A percentile compares a stretch with the other conserved stretches of the same genome.
phyloP scores from a whole-genome alignment of 92 coral and sea anemone species.

The Hydrozoanthus gracilis region DNA sequence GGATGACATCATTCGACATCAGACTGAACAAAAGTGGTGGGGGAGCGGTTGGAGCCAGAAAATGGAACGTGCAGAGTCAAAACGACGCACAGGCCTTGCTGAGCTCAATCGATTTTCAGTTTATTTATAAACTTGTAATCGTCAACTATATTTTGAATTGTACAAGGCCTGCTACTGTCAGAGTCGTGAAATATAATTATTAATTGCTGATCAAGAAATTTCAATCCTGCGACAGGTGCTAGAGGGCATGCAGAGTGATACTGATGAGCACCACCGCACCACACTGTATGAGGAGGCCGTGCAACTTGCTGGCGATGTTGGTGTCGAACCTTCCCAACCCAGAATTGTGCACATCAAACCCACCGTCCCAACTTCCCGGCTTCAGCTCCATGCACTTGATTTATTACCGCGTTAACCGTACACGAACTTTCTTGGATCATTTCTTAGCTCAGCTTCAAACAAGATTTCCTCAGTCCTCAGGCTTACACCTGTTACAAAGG shows the following conservation, averaged over 20 bases:
- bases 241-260: conserved; percentile 33
- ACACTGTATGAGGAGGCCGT: conserved; percentile 57
- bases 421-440: conserved; percentile 58
- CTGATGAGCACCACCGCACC: conserved; percentile 48
- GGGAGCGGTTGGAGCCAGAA: conserved; percentile 26
- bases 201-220: conserved; percentile 52
- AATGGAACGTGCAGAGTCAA: conserved; percentile 17
- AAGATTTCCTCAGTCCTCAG: conserved; percentile 4
- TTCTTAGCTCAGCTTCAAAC: conserved; percentile 58
- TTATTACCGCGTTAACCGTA: conserved; percentile 56
- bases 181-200: conserved; percentile 54
- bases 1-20: conserved; percentile 10
- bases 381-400: conserved; percentile 1
- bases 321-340: conserved; percentile 42
- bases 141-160: conserved; percentile 21
- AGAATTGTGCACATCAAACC: neutral
- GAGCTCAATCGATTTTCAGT: conserved; percentile 26
- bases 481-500: conserved; percentile 61
- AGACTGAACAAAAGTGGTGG: neutral
- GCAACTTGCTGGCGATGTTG: conserved; percentile 61
- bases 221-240: conserved; percentile 18
- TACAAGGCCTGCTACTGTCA: conserved; percentile 7
- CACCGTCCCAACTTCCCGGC: neutral
- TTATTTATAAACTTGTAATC: conserved; percentile 33
- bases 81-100: conserved; percentile 20